Evolutionary conservation across 2,888 invertebrate species (phyloP).

Genomic region (Exephanes ischioxanthus): DNA sequence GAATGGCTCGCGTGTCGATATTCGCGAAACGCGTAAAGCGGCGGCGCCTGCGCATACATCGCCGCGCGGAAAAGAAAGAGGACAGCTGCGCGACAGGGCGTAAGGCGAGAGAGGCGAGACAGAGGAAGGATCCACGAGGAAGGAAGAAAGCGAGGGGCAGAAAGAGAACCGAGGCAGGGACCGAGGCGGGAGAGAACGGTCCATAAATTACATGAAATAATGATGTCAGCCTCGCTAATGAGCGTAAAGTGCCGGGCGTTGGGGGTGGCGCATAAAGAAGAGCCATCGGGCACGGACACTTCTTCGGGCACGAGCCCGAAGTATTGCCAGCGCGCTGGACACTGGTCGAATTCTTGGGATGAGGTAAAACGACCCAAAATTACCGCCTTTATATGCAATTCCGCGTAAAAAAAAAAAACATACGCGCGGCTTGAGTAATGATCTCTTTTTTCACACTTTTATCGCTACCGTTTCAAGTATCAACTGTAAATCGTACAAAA

Average conservation of each 20-base stretch:
- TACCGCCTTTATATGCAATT: background rate
- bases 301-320: slow-evolving; percentile 50
- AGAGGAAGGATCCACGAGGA: slow-evolving; percentile 20
- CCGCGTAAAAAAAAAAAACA: background rate
- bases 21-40: slow-evolving; percentile 63
- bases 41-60: slow-evolving; percentile 24
- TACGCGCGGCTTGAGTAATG: background rate
- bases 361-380: background rate
- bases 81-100: background rate
- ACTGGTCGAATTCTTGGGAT: background rate
- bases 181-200: slow-evolving; percentile 63
- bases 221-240: slow-evolving; percentile 77
- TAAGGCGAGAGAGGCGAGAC: slow-evolving; percentile 13
- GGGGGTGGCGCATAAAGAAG: slow-evolving; percentile 69
- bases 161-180: slow-evolving; percentile 39
- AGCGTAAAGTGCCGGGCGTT: slow-evolving; percentile 73
- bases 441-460: background rate
- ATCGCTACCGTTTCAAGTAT: background rate
- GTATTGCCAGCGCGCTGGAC: slow-evolving; percentile 34
- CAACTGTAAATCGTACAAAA: background rate
- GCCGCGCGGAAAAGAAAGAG: slow-evolving; percentile 15
- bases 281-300: slow-evolving; percentile 40
- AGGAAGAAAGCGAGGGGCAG: slow-evolving; percentile 45
- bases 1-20: slow-evolving; percentile 57
- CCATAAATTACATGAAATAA: slow-evolving; percentile 78